phyloP scores from a whole-genome alignment of 2,797 vertebrate genomes.

The Agapornis canus region DNA sequence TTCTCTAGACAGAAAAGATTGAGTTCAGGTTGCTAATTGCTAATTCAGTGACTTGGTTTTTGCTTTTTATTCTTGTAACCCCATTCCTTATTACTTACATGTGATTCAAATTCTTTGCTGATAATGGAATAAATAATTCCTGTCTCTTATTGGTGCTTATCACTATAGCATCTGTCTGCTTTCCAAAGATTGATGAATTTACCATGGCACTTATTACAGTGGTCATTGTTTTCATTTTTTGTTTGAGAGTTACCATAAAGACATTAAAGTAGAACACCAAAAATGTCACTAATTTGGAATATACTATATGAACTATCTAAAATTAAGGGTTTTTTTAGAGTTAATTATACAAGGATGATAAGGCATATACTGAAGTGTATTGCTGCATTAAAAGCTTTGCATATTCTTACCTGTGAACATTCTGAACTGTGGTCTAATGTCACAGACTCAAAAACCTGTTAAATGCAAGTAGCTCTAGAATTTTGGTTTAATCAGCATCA shows the following conservation, averaged over 20 bases:
- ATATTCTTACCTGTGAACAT: background rate
- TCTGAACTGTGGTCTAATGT: background rate
- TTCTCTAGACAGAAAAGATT: background rate
- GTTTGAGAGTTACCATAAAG: background rate
- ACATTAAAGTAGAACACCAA: background rate
- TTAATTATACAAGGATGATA: background rate
- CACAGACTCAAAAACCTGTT: background rate
- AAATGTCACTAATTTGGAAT: background rate
- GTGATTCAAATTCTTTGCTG: background rate
- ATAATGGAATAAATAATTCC: conserved; percentile 8
- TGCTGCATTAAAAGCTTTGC: background rate
- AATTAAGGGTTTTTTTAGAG: background rate
- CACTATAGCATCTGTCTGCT: background rate
- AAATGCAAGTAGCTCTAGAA: background rate
- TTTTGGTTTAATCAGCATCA: background rate
- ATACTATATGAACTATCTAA: background rate
- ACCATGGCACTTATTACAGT: background rate
- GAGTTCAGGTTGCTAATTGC: background rate
- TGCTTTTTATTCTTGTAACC: background rate
- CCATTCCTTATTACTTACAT: background rate
- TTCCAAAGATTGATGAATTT: conserved; percentile 13
- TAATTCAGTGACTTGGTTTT: background rate
- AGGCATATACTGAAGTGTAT: background rate
- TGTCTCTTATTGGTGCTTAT: background rate
- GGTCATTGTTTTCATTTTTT: background rate